phyloP scores from a whole-genome alignment of 1,140 invertebrate genomes.

The Aphelenchoides besseyi region DNA sequence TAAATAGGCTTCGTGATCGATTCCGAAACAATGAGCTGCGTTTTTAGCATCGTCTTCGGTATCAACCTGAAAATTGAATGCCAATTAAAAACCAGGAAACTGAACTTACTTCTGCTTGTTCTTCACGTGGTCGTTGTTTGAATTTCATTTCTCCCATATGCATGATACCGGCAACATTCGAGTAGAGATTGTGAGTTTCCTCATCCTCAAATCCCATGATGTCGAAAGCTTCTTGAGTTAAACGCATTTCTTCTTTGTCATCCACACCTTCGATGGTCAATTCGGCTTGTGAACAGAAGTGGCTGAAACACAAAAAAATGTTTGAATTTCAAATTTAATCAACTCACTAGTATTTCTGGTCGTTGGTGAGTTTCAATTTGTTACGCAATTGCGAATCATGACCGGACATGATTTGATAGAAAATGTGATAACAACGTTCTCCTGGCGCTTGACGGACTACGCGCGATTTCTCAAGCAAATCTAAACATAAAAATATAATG shows the following conservation, averaged over 20 bases:
- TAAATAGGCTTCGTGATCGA: conserved; percentile 65
- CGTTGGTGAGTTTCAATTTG: too few species aligned
- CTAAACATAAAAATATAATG: conserved; percentile 66
- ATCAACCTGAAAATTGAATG: conserved; percentile 68
- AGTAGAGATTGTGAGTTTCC: conserved; percentile 93
- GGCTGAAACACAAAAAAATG: conserved; percentile 69
- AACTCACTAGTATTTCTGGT: conserved; percentile 36
- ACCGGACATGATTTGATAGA: conserved; percentile 98
- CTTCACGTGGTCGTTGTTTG: conserved; percentile 98
- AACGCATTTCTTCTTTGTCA: conserved; percentile 83
- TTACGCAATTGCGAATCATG: too few species aligned
- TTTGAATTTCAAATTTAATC: conserved; percentile 88
- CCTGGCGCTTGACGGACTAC: conserved; percentile 96
- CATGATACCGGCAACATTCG: conserved; percentile 80
- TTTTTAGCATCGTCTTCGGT: neutral
- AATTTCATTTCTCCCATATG: conserved; percentile 88
- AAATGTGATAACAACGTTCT: conserved; percentile 99
- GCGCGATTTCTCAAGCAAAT: conserved; percentile 99
- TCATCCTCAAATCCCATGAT: conserved; percentile 90
- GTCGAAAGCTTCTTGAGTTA: conserved; percentile 86
- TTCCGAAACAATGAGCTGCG: conserved; percentile 41
- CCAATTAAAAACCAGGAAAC: too few species aligned
- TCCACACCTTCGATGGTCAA: conserved; percentile 87
- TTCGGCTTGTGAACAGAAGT: conserved; percentile 89
- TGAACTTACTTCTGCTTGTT: conserved; percentile 98